These are phyloP conservation scores for Dicranocentrus wangi DNA, from an alignment of 2,888 invertebrate species.

Conservation along the genomic window DNA sequence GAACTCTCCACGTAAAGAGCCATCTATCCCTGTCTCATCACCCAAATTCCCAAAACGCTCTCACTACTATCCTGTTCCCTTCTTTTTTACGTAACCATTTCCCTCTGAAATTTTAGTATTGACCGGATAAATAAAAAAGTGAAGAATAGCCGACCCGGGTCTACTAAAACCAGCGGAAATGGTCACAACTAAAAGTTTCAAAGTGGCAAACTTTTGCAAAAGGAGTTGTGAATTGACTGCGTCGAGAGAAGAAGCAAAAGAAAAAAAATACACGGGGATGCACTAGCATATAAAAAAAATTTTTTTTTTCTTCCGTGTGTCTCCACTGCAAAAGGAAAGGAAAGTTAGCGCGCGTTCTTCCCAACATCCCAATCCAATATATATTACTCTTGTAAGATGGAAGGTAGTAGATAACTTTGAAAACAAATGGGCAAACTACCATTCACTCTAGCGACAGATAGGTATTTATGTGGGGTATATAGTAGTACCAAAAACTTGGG, in stretches of 20 bases:
- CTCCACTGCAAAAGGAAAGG: neutral
- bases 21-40: too few relatives aligned
- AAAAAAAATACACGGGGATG: slow-evolving; percentile 14
- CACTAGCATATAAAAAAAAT: neutral
- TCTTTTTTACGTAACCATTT: too few relatives aligned
- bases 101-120: too few relatives aligned
- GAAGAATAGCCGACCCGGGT: slow-evolving; percentile 34
- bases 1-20: too few relatives aligned
- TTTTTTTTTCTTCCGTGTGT: neutral
- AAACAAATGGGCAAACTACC: neutral
- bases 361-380: too few relatives aligned
- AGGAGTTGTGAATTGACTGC: neutral
- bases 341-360: too few relatives aligned
- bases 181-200: slow-evolving; percentile 5
- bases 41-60: too few relatives aligned
- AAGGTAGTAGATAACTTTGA: neutral
- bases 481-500: too few relatives aligned
- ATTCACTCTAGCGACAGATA: neutral
- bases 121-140: slow-evolving; percentile 26
- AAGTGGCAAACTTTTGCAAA: slow-evolving; percentile 39
- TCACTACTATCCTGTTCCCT: too few relatives aligned
- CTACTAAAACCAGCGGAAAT: slow-evolving; percentile 17
- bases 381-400: neutral
- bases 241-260: neutral
- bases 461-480: neutral